Evolutionary conservation across 2,888 invertebrate genomes (phyloP), one percentile per base, ranked within the genome.

Genomic region (Eugnorisma glareosa): DNA sequence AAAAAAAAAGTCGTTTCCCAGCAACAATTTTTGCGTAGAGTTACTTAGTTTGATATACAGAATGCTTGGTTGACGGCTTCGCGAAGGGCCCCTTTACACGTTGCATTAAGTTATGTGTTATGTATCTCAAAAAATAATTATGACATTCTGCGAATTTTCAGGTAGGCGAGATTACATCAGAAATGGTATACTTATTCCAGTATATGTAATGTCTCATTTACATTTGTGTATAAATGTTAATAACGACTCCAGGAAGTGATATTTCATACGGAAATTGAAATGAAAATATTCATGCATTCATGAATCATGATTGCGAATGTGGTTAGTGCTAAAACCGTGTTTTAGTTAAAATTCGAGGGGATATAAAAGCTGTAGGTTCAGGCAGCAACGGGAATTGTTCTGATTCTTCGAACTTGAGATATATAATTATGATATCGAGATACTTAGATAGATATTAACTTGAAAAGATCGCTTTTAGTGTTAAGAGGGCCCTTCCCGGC

Each of bases 131-230:
- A n/a, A 21, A 51, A 66, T 66, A 40, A 51, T 40, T 40, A 51
- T 40, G 40, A 28, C 0, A 2, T 77, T 77, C 69, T 18, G 10
- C n/a, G 79, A 79, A 77, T 61, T 51, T 69, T 51, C 35, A 28
- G 40, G 28, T 43, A 43, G 24, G 11, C 21, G 18, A 72, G 18
- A 45, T 59, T 59, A 57, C 40, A 76, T 76, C 31, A 51, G 48
- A n/a, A 28, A 43, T 31, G 11, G 31, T 28, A n/a, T 31, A 48
- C 13, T 37, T 43, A 54, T 45, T 77, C 35, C 51, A 35, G 45
- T 18, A 45, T 24, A 51, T 43, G 51, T 24, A 64, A 28, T 21
- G 6, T 8, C 24, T 64, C 28, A 77, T 76, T 66, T 37, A 77
- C 64, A 77, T 54, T 24, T 51, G 31, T n/a, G 13, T 18, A 40